These are phyloP conservation scores for Ceratosolen fusciceps DNA, from an alignment of 1,140 invertebrate genomes.

Conservation along the genomic window DNA sequence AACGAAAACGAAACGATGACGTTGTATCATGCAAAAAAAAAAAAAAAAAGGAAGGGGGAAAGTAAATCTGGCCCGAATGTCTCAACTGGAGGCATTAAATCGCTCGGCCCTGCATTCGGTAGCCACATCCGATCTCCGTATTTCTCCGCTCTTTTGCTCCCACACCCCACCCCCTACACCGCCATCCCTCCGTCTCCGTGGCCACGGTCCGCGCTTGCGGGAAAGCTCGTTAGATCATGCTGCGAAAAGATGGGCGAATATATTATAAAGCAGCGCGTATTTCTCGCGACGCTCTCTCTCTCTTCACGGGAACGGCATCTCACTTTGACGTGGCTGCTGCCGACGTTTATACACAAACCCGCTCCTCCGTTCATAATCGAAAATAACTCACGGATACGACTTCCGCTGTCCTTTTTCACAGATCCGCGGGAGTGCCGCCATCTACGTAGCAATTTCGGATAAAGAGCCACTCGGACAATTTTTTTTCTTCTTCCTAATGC, in stretches of 20 bases:
- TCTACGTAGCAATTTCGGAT: background rate
- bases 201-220: background rate
- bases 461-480: background rate
- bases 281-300: background rate
- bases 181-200: background rate
- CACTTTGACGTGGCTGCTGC: background rate
- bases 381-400: slow-evolving; percentile 32
- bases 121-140: background rate
- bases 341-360: slow-evolving; percentile 8
- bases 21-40: too few relatives aligned
- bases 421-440: background rate
- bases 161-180: too few relatives aligned
- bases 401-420: slow-evolving; percentile 14
- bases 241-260: background rate
- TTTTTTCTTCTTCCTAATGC: background rate
- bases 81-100: too few relatives aligned
- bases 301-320: background rate
- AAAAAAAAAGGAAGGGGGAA: too few relatives aligned
- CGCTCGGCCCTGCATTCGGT: too few relatives aligned
- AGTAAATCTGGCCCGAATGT: too few relatives aligned
- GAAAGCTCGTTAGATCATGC: background rate
- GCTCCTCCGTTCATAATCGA: slow-evolving; percentile 9
- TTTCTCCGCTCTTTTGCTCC: background rate
- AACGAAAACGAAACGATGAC: too few relatives aligned
- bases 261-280: background rate